phyloP scores from a whole-genome alignment of 2,888 invertebrate species.

The Limnephilus auricula region DNA sequence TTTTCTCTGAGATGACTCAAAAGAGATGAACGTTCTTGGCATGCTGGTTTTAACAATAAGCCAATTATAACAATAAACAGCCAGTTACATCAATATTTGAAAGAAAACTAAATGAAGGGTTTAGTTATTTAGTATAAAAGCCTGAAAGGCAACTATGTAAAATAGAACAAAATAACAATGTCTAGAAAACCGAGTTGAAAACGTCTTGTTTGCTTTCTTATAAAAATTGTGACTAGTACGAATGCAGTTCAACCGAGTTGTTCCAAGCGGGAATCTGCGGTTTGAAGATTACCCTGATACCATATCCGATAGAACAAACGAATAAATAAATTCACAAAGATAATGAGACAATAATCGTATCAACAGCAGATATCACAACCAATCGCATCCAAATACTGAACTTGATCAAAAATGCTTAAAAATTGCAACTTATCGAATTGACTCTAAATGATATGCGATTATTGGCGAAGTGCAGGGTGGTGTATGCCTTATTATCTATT shows the following conservation, averaged over 20 bases:
- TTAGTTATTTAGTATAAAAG: background rate
- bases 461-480: background rate
- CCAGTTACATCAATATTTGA: background rate
- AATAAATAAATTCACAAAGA: no score
- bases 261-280: background rate
- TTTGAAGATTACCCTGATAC: no score
- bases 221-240: background rate
- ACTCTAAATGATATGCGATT: background rate
- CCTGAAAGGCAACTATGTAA: background rate
- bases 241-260: background rate
- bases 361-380: background rate
- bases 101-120: background rate
- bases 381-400: background rate
- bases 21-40: no score
- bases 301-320: no score
- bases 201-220: background rate
- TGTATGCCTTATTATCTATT: background rate
- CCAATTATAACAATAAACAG: background rate
- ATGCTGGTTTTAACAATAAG: background rate
- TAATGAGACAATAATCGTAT: no score
- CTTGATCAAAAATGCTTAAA: background rate
- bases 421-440: background rate
- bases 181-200: background rate
- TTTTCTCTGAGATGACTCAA: no score
- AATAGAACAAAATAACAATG: background rate